Base-by-base conservation (phyloP, 2,797 vertebrate species). In the Octomys mimax region DNA sequence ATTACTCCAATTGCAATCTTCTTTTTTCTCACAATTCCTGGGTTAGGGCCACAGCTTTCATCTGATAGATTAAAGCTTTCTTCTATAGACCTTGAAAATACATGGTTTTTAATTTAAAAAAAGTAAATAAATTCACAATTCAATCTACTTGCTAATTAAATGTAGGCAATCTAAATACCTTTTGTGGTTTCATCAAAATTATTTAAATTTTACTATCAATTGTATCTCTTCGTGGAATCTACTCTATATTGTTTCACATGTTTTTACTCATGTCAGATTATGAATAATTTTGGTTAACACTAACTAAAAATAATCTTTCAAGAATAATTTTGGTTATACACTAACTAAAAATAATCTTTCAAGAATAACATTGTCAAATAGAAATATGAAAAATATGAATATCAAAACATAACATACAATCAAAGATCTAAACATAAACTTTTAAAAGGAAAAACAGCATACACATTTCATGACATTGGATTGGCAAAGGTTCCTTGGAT, bases 11-110 rank as follows among this genome's bases (percentile, higher is more conserved):
- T 99, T 75, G 99, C 99, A 81, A 99, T 99, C 98, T 99, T 99
- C 97, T 99, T 99, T 98, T 99, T 99, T 95, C 99, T 98, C 42
- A 99, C 99, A 95, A 99, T 99, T 52, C 99, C 99, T 14, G 99
- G 99, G 97, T 98, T 99, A 26, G 99, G 98, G 61, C 99, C 99
- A 62, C 99, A 98, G 94, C 99, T 99, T 98, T 99, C 99, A 87
- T 99, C 99, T n/a, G 99, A 99, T 98, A 99, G 99, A 98, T 99
- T 99, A 98, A 99, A 99, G 98, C 99, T 99, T 98, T 99, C 99
- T 98, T 99, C 99, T 95, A 99, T 98, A 33, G 99, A 99, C 99
- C 99, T 99, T 97, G 93, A 97, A 98, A 96, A 96, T 0, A 97
- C 96, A 98, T 86, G 52, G 87, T 88, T 49, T 97, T 92, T 31